Conservation (phyloP, 2,888 invertebrate species). For the Drosophila austrosaltans region DNA sequence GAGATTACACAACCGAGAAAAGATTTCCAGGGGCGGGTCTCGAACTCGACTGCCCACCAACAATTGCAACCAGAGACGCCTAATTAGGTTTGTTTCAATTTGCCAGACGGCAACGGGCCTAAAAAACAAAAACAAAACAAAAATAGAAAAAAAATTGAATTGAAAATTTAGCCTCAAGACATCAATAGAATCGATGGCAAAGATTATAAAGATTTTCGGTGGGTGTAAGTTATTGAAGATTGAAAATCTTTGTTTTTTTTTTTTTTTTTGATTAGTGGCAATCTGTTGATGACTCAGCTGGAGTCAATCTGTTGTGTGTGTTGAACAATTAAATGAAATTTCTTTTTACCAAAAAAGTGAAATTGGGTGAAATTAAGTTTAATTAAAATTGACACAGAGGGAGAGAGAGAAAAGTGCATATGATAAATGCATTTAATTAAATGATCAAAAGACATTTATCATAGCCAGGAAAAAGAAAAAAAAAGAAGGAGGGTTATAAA, state of each 20-base stretch:
- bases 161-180: slow-evolving; percentile 10
- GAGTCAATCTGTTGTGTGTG: background rate
- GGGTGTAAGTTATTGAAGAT: background rate
- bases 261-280: background rate
- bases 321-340: slow-evolving; percentile 15
- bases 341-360: slow-evolving; percentile 21
- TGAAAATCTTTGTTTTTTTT: background rate
- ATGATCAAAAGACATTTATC: slow-evolving; percentile 11
- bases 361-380: slow-evolving; percentile 31
- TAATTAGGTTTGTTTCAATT: slow-evolving; percentile 39
- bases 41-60: slow-evolving; percentile 33
- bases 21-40: slow-evolving; percentile 20
- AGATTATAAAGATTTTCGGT: slow-evolving; percentile 5
- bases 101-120: slow-evolving; percentile 6
- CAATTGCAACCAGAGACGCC: slow-evolving; percentile 41
- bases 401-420: slow-evolving; percentile 6
- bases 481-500: background rate
- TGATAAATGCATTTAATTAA: slow-evolving; percentile 5
- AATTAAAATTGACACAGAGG: slow-evolving; percentile 38
- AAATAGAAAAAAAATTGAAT: slow-evolving; percentile 5
- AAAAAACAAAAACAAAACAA: background rate
- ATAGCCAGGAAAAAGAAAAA: background rate
- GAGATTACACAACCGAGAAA: slow-evolving; percentile 39
- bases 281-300: slow-evolving; percentile 11
- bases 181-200: slow-evolving; percentile 3